Evolutionary conservation across 1,140 invertebrate species (phyloP), one percentile per base, ranked within the genome.

Genomic region (Nymphalis io): DNA sequence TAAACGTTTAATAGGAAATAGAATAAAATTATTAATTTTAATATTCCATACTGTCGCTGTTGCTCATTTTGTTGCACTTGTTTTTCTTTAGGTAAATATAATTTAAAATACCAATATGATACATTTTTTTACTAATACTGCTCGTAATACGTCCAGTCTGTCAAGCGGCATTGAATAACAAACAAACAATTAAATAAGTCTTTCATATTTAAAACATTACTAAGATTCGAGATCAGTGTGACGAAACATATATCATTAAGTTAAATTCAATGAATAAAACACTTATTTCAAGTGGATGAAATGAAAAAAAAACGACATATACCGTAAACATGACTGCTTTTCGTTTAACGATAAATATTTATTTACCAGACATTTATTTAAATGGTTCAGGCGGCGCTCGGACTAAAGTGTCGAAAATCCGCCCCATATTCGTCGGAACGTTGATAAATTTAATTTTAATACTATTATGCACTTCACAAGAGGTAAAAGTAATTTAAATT

Each of bases 401-500:
- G n/a, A 46, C 51, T 38, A 18, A 67, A 70, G 16, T 51, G 53
- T 72, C 60, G 62, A 65, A 70, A 76, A 74, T 60, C 55, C 60
- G 63, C 61, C 60, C 71, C 74, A 72, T 70, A 72, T 60, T 60
- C 71, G 65, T 70, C 33, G 64, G 77, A 80, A 84, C 82, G 82
- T 82, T 83, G 87, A 89, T 87, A 85, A 84, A 85, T 84, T 85
- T 82, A 83, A 88, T 87, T 87, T 88, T 87, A 89, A 91, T 82
- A 72, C 76, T 77, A 88, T 88, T 84, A 87, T 89, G 85, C 87
- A 91, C 82, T 89, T 78, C 71, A 76, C 73, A 82, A 84, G 79
- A 89, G 86, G 87, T 90, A 85, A 82, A 88, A 88, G 79, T 88
- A 87, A 89, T 91, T 91, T 81, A 85, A 88, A 89, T 91, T 89